Evolutionary conservation across 2,797 vertebrate species (phyloP).

Genomic region (Erithacus rubecula): DNA sequence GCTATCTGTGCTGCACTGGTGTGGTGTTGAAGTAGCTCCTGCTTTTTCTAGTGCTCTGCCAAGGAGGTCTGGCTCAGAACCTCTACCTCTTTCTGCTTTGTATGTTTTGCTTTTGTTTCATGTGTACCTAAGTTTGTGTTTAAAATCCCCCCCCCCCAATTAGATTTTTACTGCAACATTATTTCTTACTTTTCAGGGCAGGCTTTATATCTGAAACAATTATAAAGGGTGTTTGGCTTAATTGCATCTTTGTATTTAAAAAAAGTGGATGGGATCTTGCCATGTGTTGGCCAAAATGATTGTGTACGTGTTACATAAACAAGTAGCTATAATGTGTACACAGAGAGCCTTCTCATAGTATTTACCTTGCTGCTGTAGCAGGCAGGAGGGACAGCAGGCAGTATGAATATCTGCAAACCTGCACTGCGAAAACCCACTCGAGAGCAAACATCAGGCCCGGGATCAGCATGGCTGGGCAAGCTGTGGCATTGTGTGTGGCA

Average conservation of each 20-base stretch:
- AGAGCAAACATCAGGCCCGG: not conserved
- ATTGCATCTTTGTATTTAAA: not conserved
- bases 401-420: not conserved
- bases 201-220: not conserved
- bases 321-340: not conserved
- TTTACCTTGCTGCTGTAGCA: not conserved
- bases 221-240: not conserved
- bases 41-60: not conserved
- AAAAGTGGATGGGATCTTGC: not conserved
- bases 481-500: not conserved
- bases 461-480: not conserved
- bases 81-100: not conserved
- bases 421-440: not conserved
- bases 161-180: not conserved
- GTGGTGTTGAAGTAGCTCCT: not conserved
- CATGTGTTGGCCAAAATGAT: rapidly evolving
- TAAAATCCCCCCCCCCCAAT: rapidly evolving
- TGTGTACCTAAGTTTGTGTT: not conserved
- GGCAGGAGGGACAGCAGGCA: not conserved
- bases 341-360: not conserved
- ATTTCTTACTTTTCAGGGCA: not conserved
- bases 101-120: not conserved
- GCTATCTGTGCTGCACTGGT: rapidly evolving
- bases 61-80: not conserved
- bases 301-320: not conserved